A percentile compares a stretch with the other conserved stretches of the same genome.
Conservation (phyloP, 2,113 vertebrate genomes). For the Chionis minor region DNA sequence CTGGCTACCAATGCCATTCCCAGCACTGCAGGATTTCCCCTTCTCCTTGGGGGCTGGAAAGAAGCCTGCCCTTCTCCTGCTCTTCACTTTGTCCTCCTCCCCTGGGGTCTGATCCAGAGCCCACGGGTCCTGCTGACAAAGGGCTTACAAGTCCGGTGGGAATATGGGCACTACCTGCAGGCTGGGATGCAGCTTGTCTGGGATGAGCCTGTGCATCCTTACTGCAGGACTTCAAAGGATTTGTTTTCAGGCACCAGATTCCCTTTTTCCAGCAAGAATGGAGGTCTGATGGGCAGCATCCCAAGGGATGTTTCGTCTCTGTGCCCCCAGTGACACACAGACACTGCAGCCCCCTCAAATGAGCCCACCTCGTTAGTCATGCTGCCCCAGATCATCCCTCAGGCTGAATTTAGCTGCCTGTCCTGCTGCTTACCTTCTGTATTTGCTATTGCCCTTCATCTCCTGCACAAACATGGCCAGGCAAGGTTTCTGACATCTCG, state of each 20-base stretch:
- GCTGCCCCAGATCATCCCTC: background rate
- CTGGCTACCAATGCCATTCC: background rate
- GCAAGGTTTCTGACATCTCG: background rate
- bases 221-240: background rate
- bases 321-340: accelerated
- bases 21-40: background rate
- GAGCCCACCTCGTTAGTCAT: background rate
- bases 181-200: background rate
- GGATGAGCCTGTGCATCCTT: background rate
- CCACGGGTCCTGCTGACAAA: background rate
- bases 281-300: background rate
- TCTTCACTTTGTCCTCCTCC: background rate
- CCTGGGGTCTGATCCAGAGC: background rate
- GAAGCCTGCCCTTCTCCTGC: background rate
- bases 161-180: background rate
- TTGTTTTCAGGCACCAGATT: background rate
- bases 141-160: accelerated
- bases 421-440: background rate
- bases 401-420: background rate
- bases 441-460: background rate
- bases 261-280: background rate
- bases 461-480: background rate
- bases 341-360: background rate
- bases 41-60: background rate
- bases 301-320: background rate